Percentiles rank a stretch among this genome's conserved stretches.
Conservation (phyloP, 2,888 invertebrate genomes). For the Sarcophaga carnaria region DNA sequence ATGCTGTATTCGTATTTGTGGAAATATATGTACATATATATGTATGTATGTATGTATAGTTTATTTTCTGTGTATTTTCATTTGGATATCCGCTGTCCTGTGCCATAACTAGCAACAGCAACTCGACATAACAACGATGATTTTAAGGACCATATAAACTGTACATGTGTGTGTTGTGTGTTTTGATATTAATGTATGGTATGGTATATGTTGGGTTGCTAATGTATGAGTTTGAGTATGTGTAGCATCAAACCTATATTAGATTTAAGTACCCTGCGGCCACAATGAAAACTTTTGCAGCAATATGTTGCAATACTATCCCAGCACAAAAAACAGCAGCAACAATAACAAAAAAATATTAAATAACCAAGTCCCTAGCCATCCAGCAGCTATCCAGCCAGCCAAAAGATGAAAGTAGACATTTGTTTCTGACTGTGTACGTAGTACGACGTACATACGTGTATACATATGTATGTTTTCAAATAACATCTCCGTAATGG, state of each 20-base stretch:
- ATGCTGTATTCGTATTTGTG: slow-evolving; percentile 5
- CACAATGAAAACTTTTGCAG: slow-evolving; percentile 70
- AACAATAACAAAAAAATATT: slow-evolving; percentile 43
- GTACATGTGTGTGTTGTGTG: slow-evolving; percentile 7
- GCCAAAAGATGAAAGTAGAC: slow-evolving; percentile 66
- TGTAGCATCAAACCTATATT: slow-evolving; percentile 64
- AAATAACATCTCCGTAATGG: slow-evolving; percentile 54
- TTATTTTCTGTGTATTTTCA: slow-evolving; percentile 39
- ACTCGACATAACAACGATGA: slow-evolving; percentile 53
- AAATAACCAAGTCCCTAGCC: slow-evolving; percentile 64
- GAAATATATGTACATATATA: not conserved
- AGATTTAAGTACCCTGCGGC: slow-evolving; percentile 70
- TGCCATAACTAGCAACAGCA: slow-evolving; percentile 63
- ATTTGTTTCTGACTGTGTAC: slow-evolving; percentile 49
- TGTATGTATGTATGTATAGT: slow-evolving; percentile 8
- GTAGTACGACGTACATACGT: too few relatives aligned
- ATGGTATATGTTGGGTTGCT: slow-evolving; percentile 3
- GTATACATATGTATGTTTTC: slow-evolving; percentile 51
- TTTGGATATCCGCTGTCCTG: slow-evolving; percentile 70
- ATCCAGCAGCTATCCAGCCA: slow-evolving; percentile 36
- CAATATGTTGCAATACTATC: slow-evolving; percentile 71
- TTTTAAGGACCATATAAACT: slow-evolving; percentile 35
- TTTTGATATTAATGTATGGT: slow-evolving; percentile 17
- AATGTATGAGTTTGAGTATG: slow-evolving; percentile 23
- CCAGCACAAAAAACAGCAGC: slow-evolving; percentile 47